Evolutionary conservation across 2,888 invertebrate genomes (phyloP).

Genomic region (Thera obeliscata): DNA sequence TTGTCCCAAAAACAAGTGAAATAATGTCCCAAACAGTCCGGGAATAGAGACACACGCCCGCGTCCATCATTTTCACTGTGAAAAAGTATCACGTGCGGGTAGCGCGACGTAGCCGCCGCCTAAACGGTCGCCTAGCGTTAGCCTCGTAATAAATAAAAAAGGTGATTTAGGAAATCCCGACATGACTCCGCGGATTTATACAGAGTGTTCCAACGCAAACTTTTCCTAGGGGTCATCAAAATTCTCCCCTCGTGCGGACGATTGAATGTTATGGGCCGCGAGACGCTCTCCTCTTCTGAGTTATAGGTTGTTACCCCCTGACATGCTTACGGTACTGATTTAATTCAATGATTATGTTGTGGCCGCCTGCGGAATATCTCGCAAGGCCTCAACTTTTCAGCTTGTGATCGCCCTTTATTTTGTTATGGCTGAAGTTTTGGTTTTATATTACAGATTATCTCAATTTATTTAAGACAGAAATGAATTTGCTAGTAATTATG

Average conservation of each 20-base stretch:
- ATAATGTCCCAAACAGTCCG: constrained; percentile 42
- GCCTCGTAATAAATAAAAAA: constrained; percentile 79
- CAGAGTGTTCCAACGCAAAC: constrained; percentile 75
- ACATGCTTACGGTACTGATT: constrained; percentile 72
- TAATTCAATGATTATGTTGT: constrained; percentile 67
- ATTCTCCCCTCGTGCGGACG: constrained; percentile 79
- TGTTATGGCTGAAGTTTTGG: constrained; percentile 16
- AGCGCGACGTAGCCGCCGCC: constrained; percentile 69
- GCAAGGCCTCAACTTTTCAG: constrained; percentile 33
- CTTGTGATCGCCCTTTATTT: constrained; percentile 31
- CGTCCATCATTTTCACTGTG: constrained; percentile 55
- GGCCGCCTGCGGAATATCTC: constrained; percentile 37
- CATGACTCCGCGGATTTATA: constrained; percentile 81
- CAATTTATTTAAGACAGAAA: constrained; percentile 5
- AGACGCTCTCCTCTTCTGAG: constrained; percentile 75
- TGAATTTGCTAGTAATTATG: constrained; percentile 1
- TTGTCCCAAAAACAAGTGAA: constrained; percentile 24
- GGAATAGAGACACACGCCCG: constrained; percentile 50
- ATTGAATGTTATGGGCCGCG: constrained; percentile 82
- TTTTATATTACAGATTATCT: constrained; percentile 12
- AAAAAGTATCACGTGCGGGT: constrained; percentile 64
- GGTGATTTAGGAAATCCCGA: constrained; percentile 81
- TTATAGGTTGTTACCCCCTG: constrained; percentile 73
- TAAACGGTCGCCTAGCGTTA: constrained; percentile 72
- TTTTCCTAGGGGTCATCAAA: constrained; percentile 81